Evolutionary conservation across 2,888 invertebrate species (phyloP).

Genomic region (Dendrolimus pini): DNA sequence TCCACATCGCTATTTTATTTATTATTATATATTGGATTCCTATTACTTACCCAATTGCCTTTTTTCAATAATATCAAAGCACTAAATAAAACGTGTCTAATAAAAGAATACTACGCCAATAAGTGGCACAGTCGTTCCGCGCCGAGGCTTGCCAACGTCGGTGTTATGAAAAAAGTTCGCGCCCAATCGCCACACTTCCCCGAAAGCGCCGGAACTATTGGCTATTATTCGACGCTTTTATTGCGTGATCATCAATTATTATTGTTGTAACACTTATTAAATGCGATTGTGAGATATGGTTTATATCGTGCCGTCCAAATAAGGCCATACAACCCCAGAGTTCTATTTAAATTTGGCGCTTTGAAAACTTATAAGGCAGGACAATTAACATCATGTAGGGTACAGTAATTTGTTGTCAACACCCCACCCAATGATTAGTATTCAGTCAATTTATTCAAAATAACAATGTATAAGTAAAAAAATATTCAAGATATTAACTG

Average conservation of each 20-base stretch:
- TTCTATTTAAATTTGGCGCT: too few relatives aligned
- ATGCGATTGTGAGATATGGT: not conserved
- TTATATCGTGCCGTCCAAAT: not conserved
- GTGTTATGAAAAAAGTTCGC: constrained; percentile 15
- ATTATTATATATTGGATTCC: too few relatives aligned
- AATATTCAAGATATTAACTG: too few relatives aligned
- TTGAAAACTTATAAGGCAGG: too few relatives aligned
- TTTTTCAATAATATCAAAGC: not conserved
- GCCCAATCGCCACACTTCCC: not conserved
- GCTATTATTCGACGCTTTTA: constrained; percentile 5
- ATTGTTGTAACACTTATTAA: not conserved
- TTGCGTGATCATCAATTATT: not conserved
- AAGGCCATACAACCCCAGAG: too few relatives aligned
- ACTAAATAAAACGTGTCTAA: not conserved
- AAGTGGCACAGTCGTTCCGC: not conserved
- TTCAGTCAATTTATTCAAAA: too few relatives aligned
- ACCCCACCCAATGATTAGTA: too few relatives aligned
- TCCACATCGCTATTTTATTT: too few relatives aligned
- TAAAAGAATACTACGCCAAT: not conserved
- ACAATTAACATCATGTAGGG: too few relatives aligned
- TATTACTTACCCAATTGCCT: not conserved
- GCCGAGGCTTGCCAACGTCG: not conserved
- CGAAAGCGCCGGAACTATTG: not conserved
- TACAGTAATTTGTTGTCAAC: too few relatives aligned
- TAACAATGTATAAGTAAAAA: too few relatives aligned